phyloP scores from a whole-genome alignment of 2,888 invertebrate species.

The Lycaena phlaeas region DNA sequence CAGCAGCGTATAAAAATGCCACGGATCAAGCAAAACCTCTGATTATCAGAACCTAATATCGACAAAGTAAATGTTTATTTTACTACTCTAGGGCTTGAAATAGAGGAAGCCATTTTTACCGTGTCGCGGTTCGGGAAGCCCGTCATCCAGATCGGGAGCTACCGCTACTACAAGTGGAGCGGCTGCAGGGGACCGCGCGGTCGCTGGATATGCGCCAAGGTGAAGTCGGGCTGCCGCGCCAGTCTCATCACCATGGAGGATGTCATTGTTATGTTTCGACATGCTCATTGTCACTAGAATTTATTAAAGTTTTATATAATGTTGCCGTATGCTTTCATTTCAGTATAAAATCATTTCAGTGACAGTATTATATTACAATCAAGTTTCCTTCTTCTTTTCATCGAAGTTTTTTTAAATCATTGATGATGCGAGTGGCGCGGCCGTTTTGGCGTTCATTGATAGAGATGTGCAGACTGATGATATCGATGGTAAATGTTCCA shows the following conservation, averaged over 20 bases:
- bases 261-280: conserved; percentile 22
- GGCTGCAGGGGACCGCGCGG: conserved; percentile 19
- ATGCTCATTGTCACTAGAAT: conserved; percentile 20
- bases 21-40: too few relatives aligned
- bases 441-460: too few relatives aligned
- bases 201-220: conserved; percentile 28
- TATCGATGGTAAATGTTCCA: too few relatives aligned
- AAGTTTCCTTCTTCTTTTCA: too few relatives aligned
- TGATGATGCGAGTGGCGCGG: too few relatives aligned
- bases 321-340: background rate
- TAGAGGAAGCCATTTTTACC: conserved; percentile 13
- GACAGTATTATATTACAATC: too few relatives aligned
- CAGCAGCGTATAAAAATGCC: too few relatives aligned
- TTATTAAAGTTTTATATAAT: background rate
- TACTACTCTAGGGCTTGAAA: conserved; percentile 3
- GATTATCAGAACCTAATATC: too few relatives aligned
- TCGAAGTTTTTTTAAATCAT: too few relatives aligned
- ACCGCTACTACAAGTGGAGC: conserved; percentile 24
- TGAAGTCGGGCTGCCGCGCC: conserved; percentile 23
- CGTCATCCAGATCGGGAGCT: conserved; percentile 20
- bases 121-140: conserved; percentile 22
- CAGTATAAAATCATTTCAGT: too few relatives aligned
- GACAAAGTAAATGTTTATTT: too few relatives aligned
- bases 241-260: conserved; percentile 25
- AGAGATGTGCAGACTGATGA: too few relatives aligned